A percentile compares a stretch with the other conserved stretches of the same genome.
These are phyloP conservation scores for Sebastes hubbsi DNA, from an alignment of 2,797 vertebrate genomes.

Conservation along the genomic window DNA sequence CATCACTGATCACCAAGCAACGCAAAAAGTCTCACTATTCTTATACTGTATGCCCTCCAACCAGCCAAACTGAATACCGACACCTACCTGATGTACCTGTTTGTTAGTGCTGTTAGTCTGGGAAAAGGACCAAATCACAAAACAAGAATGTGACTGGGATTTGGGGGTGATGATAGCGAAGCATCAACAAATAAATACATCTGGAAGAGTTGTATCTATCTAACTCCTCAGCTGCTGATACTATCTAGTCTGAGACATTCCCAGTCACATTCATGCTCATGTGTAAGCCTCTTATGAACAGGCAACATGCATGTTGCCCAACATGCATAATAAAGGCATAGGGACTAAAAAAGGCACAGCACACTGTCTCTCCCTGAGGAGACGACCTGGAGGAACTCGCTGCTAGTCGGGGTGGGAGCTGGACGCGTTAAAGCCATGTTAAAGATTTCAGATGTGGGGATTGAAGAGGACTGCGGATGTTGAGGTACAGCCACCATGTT, in stretches of 20 bases:
- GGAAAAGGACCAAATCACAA: conserved; percentile 51
- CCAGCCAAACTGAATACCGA: neutral
- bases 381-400: conserved; percentile 33
- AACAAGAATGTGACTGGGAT: conserved; percentile 77
- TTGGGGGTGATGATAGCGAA: conserved; percentile 1
- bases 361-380: conserved; percentile 21
- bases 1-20: neutral
- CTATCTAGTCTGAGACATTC: conserved; percentile 37
- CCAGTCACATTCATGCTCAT: conserved; percentile 77
- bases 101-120: conserved; percentile 72
- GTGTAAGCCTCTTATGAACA: conserved; percentile 65
- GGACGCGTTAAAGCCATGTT: conserved; percentile 73
- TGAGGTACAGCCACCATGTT: conserved; percentile 73
- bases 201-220: neutral
- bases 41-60: neutral
- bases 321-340: conserved; percentile 63
- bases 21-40: neutral
- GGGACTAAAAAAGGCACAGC: conserved; percentile 44
- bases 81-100: conserved; percentile 6
- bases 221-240: neutral
- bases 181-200: conserved; percentile 23
- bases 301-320: conserved; percentile 80
- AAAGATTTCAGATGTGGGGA: conserved; percentile 67
- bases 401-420: conserved; percentile 59
- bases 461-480: conserved; percentile 51